Evolutionary conservation across 2,888 invertebrate species (phyloP), one percentile per base, ranked within the genome.

Genomic region (Anorthoa munda): DNA sequence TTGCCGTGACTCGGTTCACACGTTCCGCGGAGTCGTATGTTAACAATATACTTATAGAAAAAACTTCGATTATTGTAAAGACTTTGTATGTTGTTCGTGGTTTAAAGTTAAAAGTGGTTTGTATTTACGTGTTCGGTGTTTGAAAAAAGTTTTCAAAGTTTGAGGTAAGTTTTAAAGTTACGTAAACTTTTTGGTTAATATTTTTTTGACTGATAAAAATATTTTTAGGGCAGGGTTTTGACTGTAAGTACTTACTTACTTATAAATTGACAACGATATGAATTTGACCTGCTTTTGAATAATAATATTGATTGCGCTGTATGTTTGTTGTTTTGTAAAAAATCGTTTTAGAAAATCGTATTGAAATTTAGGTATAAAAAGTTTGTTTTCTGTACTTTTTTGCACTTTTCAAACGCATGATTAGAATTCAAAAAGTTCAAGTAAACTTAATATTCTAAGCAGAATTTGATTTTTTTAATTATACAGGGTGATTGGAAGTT

Each of bases 161-260:
- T 66, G 26, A 15, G 86, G 86, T 86, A 69, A 86, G 86, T 86
- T 86, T 72, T 23, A 3, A 79, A 86, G 73, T 87, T 84, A 74
- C 39, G 26, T 84, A 70, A 86, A 86, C 77, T 82, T 87, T 84
- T 86, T 64, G 0, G 5, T 3, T 53, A 13, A 7, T 23, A 17
- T 17, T 12, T 31, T 75, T 71, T 55, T 50, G 0, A 7, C 13
- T 12, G 1, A 9, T 26, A 39, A 21, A 31, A n/a, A 39, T 39
- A 39, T 53, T 53, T 26, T 2, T 46, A 15, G 5, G 9, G 18
- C 12, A 15, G 7, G 18, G 7, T 31, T 51, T 58, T 58, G 9
- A 7, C 2, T 50, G 11, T 13, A 12, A 7, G 13, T 23, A 18
- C n/a, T 7, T 45, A 45, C 1, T 2, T 13, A 13, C 12, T 59